phyloP scores from a whole-genome alignment of 1,140 invertebrate species.

The Oedothorax gibbosus region DNA sequence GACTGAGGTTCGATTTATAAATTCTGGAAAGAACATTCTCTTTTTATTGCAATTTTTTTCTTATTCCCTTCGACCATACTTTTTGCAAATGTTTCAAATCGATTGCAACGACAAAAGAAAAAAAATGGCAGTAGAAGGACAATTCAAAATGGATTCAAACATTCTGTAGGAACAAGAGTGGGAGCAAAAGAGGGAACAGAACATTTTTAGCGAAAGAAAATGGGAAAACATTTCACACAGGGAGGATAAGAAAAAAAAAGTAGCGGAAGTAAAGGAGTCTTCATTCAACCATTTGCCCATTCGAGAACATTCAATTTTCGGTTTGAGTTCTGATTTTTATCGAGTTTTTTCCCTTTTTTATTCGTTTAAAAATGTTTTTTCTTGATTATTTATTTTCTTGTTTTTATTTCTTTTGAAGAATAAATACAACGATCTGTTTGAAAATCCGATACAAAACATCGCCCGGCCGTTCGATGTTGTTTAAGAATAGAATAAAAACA shows the following conservation, averaged over 20 bases:
- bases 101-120: slow-evolving; percentile 17
- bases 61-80: slow-evolving; percentile 19
- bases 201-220: slow-evolving; percentile 49
- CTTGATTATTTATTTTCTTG: too few species aligned
- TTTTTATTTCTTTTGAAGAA: too few species aligned
- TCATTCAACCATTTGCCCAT: slow-evolving; percentile 26
- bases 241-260: not conserved
- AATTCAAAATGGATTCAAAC: slow-evolving; percentile 34
- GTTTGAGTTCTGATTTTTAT: slow-evolving; percentile 58
- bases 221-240: slow-evolving; percentile 28
- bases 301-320: slow-evolving; percentile 55
- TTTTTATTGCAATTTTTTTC: not conserved
- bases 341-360: slow-evolving; percentile 29
- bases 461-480: slow-evolving; percentile 21
- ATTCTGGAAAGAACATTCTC: slow-evolving; percentile 3
- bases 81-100: slow-evolving; percentile 46
- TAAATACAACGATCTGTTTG: not conserved
- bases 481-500: slow-evolving; percentile 31
- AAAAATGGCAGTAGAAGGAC: not conserved
- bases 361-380: not conserved
- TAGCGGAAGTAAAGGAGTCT: not conserved
- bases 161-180: not conserved
- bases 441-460: slow-evolving; percentile 50
- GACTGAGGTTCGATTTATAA: slow-evolving; percentile 30
- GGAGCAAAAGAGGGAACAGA: not conserved